phyloP scores from a whole-genome alignment of 1,140 invertebrate genomes.

The Ladona fulva region DNA sequence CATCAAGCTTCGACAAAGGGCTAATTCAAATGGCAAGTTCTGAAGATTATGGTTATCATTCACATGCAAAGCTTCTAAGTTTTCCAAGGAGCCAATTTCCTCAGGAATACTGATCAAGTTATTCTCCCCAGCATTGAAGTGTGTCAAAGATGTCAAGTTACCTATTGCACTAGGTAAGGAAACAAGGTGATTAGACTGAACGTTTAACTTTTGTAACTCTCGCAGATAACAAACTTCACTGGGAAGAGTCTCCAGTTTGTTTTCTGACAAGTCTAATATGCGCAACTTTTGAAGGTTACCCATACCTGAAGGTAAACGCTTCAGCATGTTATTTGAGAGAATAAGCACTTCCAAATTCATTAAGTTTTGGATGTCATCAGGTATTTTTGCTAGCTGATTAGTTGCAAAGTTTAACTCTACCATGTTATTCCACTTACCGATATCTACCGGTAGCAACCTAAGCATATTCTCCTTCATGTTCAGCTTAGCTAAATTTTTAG shows the following conservation, averaged over 20 bases:
- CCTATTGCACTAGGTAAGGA: conserved; percentile 87
- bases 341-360: conserved; percentile 93
- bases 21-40: conserved; percentile 94
- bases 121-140: conserved; percentile 94
- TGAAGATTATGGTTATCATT: conserved; percentile 97
- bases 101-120: conserved; percentile 90
- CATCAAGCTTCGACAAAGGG: conserved; percentile 90
- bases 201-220: conserved; percentile 81
- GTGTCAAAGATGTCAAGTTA: conserved; percentile 83
- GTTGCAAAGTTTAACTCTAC: conserved; percentile 64
- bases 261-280: conserved; percentile 94
- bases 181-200: conserved; percentile 90
- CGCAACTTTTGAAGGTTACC: conserved; percentile 86
- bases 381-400: conserved; percentile 90
- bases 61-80: conserved; percentile 90
- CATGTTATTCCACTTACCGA: conserved; percentile 57
- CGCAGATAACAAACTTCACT: conserved; percentile 87
- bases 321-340: conserved; percentile 91
- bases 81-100: conserved; percentile 96
- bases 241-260: conserved; percentile 85
- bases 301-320: conserved; percentile 72
- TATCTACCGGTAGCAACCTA: conserved; percentile 76
- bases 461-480: conserved; percentile 98
- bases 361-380: conserved; percentile 93
- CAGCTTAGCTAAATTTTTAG: conserved; percentile 88